Evolutionary conservation across 2,888 invertebrate genomes (phyloP).

Genomic region (Mythimna albipuncta): DNA sequence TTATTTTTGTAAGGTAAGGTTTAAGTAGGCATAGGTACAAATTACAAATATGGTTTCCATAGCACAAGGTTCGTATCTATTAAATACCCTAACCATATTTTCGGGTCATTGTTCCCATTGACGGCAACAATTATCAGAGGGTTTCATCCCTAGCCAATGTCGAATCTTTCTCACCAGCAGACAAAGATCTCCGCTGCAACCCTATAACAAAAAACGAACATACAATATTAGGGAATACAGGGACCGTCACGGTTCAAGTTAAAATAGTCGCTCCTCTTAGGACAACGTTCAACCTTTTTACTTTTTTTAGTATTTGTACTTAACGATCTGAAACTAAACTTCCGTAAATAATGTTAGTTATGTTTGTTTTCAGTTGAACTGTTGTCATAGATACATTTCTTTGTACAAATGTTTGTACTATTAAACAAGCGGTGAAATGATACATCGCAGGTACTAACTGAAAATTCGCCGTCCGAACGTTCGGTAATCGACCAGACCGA

Average conservation of each 20-base stretch:
- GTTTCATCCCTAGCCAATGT: constrained; percentile 73
- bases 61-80: constrained; percentile 39
- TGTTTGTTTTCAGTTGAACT: constrained; percentile 40
- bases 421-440: not conserved
- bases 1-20: too few species aligned
- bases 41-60: constrained; percentile 50
- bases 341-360: constrained; percentile 52
- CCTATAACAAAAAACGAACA: constrained; percentile 27
- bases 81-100: constrained; percentile 65
- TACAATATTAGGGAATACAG: constrained; percentile 14
- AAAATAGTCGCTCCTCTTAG: constrained; percentile 59
- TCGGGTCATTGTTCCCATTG: constrained; percentile 78
- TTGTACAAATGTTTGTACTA: not conserved
- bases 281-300: constrained; percentile 70
- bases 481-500: too few species aligned
- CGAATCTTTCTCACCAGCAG: constrained; percentile 61
- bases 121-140: constrained; percentile 77
- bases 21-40: constrained; percentile 34
- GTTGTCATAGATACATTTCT: constrained; percentile 34
- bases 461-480: too few species aligned
- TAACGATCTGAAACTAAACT: constrained; percentile 64
- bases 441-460: too few species aligned
- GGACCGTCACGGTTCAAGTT: constrained; percentile 25
- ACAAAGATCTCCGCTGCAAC: constrained; percentile 58
- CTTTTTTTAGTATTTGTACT: constrained; percentile 70